phyloP scores from a whole-genome alignment of 2,888 invertebrate species.

The Drosophila melanosoma region DNA sequence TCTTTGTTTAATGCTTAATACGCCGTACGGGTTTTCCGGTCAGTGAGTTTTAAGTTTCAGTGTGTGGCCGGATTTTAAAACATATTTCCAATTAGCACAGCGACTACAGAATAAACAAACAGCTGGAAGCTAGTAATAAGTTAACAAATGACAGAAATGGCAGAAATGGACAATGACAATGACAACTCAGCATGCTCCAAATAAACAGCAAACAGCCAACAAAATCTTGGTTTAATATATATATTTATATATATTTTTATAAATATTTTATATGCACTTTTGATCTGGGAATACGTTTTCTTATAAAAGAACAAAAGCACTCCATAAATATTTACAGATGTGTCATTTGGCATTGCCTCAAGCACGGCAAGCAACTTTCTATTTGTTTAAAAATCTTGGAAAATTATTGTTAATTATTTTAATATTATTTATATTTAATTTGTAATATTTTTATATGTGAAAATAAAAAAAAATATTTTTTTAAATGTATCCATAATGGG shows the following conservation, averaged over 20 bases:
- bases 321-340: neutral
- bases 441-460: neutral
- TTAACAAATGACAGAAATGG: slow-evolving; percentile 53
- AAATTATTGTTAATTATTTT: neutral
- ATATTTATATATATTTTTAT: no score
- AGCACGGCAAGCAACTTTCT: neutral
- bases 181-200: neutral
- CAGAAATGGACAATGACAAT: slow-evolving; percentile 25
- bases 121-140: slow-evolving; percentile 54
- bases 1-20: slow-evolving; percentile 13
- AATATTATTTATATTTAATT: neutral
- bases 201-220: slow-evolving; percentile 1
- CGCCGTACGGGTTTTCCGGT: slow-evolving; percentile 4
- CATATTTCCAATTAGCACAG: slow-evolving; percentile 69
- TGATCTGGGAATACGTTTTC: neutral
- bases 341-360: neutral
- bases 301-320: neutral
- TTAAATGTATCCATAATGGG: neutral
- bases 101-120: slow-evolving; percentile 15
- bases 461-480: neutral
- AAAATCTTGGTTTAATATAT: neutral
- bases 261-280: neutral
- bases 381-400: neutral
- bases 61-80: slow-evolving; percentile 33
- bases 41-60: slow-evolving; percentile 3